Base-by-base conservation (phyloP, 2,888 invertebrate species). In the Aethes cnicana region DNA sequence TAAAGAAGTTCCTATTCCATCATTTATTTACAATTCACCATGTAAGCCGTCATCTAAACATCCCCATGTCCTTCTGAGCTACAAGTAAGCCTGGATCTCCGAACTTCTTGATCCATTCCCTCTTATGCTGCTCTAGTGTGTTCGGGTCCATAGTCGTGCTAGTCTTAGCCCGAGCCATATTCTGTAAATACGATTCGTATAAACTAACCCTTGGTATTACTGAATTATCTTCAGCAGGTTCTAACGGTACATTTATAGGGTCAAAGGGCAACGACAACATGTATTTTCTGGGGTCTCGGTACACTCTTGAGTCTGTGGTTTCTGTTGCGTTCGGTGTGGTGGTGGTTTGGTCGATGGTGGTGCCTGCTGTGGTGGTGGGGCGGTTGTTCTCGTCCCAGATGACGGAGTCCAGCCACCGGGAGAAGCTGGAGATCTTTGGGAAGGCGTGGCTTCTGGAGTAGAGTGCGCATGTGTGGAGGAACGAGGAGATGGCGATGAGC, bases 191-290 rank as follows among this genome's bases (percentile, higher is more conserved):
- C 0, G 88, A 82, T 53, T 89, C 88, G 30, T 89, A 89, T 0
- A 88, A 68, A 50, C 88, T 87, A 66, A 88, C 76, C 21, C 83
- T 65, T n/a, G 87, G 84, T 42, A 87, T 64, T 1, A 88, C 84
- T 0, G 82, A 81, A 47, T 87, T 87, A 4, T 84, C 81, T 53
- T 78, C 85, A 0, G 80, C 76, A 0, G 88, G 88, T 57, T 85
- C 83, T 11, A 89, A 48, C 1, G 88, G 88, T 0, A 89, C 73
- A 11, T 87, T 85, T 0, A 88, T 72, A 0, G 86, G 83, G 2
- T 81, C 85, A 23, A 79, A 88, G 0, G 88, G 88, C n/a, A 88
- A 53, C 0, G 85, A 84, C 0, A 86, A 53, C 69, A 85, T 71
- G 26, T 69, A 84, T 17, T 74, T 81, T 26, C 72, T 73, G 0